These are phyloP conservation scores for Alcis repandata DNA, from an alignment of 2,888 invertebrate genomes.

Conservation along the genomic window DNA sequence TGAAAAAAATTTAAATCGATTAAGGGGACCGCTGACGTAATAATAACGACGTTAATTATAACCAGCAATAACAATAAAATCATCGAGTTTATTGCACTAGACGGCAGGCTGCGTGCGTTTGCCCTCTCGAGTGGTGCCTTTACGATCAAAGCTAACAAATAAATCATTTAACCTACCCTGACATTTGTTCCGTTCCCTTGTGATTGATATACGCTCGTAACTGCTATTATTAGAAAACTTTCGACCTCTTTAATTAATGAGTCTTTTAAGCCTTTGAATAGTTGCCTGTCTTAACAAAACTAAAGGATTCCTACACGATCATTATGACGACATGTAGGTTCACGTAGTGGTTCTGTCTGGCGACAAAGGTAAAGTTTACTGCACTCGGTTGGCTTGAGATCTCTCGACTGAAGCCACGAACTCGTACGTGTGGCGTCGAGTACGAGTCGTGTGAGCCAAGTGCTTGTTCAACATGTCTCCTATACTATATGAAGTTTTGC, in stretches of 20 bases:
- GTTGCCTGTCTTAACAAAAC: constrained; percentile 34
- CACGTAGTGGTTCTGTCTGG: constrained; percentile 51
- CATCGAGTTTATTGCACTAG: constrained; percentile 67
- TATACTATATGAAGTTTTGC: constrained; percentile 37
- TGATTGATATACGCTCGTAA: constrained; percentile 42
- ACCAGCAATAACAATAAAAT: constrained; percentile 70
- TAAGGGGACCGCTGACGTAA: constrained; percentile 37
- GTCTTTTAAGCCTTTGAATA: constrained; percentile 18
- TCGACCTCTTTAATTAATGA: constrained; percentile 35
- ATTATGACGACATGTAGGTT: constrained; percentile 50
- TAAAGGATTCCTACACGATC: constrained; percentile 28
- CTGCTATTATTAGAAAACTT: constrained; percentile 37
- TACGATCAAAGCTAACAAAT: constrained; percentile 66
- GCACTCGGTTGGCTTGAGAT: constrained; percentile 55
- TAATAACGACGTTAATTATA: constrained; percentile 63
- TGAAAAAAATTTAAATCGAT: constrained; percentile 20
- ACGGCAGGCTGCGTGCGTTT: constrained; percentile 61
- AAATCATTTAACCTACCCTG: constrained; percentile 67
- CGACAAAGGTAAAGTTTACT: constrained; percentile 63
- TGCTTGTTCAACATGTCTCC: constrained; percentile 81
- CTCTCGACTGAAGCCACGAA: constrained; percentile 59
- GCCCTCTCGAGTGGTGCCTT: constrained; percentile 67
- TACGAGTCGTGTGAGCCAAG: constrained; percentile 62
- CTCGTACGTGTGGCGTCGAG: constrained; percentile 67
- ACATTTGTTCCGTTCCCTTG: constrained; percentile 50